Conservation (phyloP, 1,140 invertebrate species). For the Papilio dardanus region DNA sequence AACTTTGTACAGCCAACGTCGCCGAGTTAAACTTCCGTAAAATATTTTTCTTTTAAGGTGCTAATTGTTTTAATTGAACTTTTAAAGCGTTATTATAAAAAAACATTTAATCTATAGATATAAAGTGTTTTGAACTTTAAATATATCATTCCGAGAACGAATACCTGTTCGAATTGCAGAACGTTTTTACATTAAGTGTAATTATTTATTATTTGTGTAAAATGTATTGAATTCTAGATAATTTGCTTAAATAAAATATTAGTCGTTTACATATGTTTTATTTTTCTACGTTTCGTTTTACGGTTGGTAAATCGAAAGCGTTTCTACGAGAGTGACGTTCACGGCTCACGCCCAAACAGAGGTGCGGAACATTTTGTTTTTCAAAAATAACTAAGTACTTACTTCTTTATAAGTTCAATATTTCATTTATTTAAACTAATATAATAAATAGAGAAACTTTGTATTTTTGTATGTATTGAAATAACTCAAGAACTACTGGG, state of each 20-base stretch:
- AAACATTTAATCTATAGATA: background rate
- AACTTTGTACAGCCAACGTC: background rate
- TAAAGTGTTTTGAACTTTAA: constrained; percentile 1
- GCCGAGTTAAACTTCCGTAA: background rate
- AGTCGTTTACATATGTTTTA: constrained; percentile 17
- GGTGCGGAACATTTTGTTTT: background rate
- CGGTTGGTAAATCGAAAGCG: background rate
- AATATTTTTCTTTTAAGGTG: constrained; percentile 22
- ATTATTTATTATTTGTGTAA: constrained; percentile 33
- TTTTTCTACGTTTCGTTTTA: background rate
- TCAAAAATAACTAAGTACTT: background rate
- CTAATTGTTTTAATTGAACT: constrained; percentile 19
- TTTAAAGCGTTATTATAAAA: background rate
- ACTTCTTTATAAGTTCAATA: background rate
- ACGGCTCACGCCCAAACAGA: background rate
- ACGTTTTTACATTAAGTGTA: constrained; percentile 29
- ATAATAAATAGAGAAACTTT: too few species aligned
- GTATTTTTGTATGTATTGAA: too few species aligned
- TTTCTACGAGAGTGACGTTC: background rate
- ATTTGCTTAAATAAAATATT: constrained; percentile 38
- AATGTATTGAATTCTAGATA: constrained; percentile 32
- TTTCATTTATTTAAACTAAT: too few species aligned
- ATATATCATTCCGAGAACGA: constrained; percentile 28
- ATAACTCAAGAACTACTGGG: too few species aligned
- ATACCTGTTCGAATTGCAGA: constrained; percentile 10